Conservation (phyloP, 2,113 vertebrate species). For the Herpailurus yagouaroundi region DNA sequence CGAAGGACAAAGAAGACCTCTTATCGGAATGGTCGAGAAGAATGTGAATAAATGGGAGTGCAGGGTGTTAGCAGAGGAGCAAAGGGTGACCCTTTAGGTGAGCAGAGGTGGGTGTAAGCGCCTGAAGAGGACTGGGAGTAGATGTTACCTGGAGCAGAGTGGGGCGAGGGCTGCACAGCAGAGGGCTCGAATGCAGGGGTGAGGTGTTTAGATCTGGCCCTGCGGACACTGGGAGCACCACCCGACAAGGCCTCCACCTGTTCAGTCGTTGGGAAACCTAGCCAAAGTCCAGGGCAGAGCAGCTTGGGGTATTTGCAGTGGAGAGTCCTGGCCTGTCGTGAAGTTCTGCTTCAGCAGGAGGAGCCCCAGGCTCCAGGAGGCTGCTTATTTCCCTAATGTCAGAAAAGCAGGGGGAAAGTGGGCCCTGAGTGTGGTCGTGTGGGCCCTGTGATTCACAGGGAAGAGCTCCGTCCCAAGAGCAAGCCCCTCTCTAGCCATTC, state of each 20-base stretch:
- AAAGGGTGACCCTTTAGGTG: background rate
- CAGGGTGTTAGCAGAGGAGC: background rate
- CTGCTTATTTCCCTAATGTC: background rate
- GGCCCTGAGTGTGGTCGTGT: background rate
- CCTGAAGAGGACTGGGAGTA: background rate
- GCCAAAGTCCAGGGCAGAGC: background rate
- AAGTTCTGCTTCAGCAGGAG: background rate
- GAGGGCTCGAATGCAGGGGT: background rate
- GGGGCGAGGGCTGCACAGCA: background rate
- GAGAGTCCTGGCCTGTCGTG: background rate
- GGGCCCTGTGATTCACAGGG: background rate
- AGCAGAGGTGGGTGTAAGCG: too few species aligned
- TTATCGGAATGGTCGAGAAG: background rate
- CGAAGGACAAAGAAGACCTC: background rate
- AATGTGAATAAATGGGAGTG: background rate
- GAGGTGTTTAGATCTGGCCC: background rate
- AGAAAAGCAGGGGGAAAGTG: background rate
- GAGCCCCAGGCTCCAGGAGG: background rate
- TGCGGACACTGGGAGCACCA: background rate
- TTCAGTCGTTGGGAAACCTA: background rate
- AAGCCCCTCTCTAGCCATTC: background rate
- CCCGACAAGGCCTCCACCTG: background rate
- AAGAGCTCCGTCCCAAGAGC: background rate
- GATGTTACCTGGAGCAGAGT: background rate
- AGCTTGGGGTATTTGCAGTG: background rate